Evolutionary conservation across 2,113 vertebrate species (phyloP).

Genomic region (Lepidothrix coronata): DNA sequence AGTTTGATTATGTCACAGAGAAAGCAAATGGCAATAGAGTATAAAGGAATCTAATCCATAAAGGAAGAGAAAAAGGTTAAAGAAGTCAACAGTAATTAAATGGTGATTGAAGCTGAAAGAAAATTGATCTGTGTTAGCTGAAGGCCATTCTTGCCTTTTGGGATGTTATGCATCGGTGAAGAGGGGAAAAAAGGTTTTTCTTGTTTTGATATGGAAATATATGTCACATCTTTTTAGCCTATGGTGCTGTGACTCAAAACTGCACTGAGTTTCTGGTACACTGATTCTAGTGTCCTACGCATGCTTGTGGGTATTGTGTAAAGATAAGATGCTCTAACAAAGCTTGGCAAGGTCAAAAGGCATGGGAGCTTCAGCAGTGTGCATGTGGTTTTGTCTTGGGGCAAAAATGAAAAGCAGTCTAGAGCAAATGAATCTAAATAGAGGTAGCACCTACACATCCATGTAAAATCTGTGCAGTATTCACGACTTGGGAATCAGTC

Average conservation of each 20-base stretch:
- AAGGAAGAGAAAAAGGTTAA: conserved; percentile 75
- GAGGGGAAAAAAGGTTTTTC: conserved; percentile 67
- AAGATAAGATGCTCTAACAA: conserved; percentile 67
- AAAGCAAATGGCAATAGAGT: conserved; percentile 61
- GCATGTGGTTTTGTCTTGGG: conserved; percentile 13
- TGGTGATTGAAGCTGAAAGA: conserved; percentile 69
- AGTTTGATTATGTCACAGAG: conserved; percentile 68
- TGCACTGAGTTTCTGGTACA: conserved; percentile 43
- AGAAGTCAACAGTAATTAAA: conserved; percentile 78
- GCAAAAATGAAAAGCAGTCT: background rate
- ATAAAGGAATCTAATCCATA: conserved; percentile 72
- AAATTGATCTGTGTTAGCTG: conserved; percentile 75
- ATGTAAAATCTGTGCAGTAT: background rate
- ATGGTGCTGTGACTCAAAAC: conserved; percentile 63
- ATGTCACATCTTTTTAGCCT: conserved; percentile 70
- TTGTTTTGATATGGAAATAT: conserved; percentile 74
- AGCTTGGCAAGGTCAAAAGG: conserved; percentile 61
- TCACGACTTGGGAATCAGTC: background rate
- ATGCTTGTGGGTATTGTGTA: conserved; percentile 54
- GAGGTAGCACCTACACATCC: background rate
- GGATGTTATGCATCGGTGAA: conserved; percentile 67
- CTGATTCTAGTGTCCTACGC: conserved; percentile 48
- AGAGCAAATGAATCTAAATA: conserved; percentile 22
- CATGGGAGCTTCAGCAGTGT: conserved; percentile 56
- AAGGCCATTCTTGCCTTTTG: conserved; percentile 75